Percentiles rank a stretch among this genome's conserved stretches.
phyloP scores from a whole-genome alignment of 2,113 vertebrate genomes.

The Lophius piscatorius region DNA sequence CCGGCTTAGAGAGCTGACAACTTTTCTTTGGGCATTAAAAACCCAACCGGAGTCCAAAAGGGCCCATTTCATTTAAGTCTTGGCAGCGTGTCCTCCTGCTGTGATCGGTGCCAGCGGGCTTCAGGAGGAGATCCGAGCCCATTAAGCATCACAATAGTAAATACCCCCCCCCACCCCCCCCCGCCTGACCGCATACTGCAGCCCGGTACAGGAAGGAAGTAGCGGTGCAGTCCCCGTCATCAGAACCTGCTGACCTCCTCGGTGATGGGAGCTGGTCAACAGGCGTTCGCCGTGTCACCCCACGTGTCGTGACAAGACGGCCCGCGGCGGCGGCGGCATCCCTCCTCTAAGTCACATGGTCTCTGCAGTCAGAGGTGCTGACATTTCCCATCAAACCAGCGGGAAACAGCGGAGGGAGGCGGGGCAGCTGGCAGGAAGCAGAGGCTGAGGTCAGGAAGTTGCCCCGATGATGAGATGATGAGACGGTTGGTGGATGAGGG shows the following conservation, averaged over 20 bases:
- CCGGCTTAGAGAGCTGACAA: constrained; percentile 34
- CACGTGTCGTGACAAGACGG: constrained; percentile 42
- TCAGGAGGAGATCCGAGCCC: constrained; percentile 25
- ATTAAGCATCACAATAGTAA: constrained; percentile 37
- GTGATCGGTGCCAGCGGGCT: constrained; percentile 23
- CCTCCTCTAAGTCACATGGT: constrained; percentile 11
- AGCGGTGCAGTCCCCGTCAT: too few relatives aligned
- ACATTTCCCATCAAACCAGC: constrained; percentile 47
- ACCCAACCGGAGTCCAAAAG: constrained; percentile 34
- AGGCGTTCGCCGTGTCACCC: constrained; percentile 17
- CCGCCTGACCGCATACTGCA: constrained; percentile 29
- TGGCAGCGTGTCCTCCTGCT: constrained; percentile 12
- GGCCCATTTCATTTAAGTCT: constrained; percentile 56
- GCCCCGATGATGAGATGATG: constrained; percentile 27
- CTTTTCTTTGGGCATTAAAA: constrained; percentile 43
- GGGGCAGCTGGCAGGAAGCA: constrained; percentile 47
- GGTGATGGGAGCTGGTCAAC: constrained; percentile 38
- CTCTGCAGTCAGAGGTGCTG: constrained; percentile 35
- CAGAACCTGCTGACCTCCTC: background rate
- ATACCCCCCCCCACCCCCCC: constrained; percentile 8
- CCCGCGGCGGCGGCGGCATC: constrained; percentile 18
- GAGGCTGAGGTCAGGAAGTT: constrained; percentile 45
- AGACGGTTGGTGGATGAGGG: too few relatives aligned
- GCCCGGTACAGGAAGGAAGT: background rate
- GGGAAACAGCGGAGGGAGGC: constrained; percentile 16